phyloP scores from a whole-genome alignment of 2,797 vertebrate species.

The Carapus acus region DNA sequence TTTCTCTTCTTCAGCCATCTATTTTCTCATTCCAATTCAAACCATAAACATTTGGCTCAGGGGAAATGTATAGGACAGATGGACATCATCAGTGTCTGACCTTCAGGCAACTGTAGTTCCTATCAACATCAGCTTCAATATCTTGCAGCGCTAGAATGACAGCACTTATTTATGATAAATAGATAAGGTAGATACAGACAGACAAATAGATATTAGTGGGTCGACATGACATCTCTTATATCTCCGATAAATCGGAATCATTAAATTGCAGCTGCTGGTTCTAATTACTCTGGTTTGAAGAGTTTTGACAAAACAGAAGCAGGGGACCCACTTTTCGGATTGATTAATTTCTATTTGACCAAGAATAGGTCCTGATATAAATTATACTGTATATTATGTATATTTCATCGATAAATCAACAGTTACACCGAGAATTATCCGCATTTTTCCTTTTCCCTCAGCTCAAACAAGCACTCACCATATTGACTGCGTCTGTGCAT shows the following conservation, averaged over 20 bases:
- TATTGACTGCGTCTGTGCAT: too few species aligned
- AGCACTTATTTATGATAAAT: constrained; percentile 12
- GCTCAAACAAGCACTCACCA: too few species aligned
- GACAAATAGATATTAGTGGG: constrained; percentile 44
- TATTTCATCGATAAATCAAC: too few species aligned
- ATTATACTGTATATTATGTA: constrained; percentile 35
- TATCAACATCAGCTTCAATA: constrained; percentile 41
- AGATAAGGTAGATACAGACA: constrained; percentile 14
- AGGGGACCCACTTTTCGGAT: constrained; percentile 64
- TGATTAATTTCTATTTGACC: constrained; percentile 59
- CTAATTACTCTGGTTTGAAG: constrained; percentile 73
- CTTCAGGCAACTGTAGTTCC: constrained; percentile 59
- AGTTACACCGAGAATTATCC: too few species aligned
- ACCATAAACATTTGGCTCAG: constrained; percentile 53
- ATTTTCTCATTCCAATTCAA: constrained; percentile 52
- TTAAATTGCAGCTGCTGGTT: constrained; percentile 70
- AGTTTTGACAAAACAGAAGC: constrained; percentile 67
- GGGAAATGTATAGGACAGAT: constrained; percentile 61
- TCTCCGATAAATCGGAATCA: constrained; percentile 73
- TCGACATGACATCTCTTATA: constrained; percentile 57
- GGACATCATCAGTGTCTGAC: constrained; percentile 60
- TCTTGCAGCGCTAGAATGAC: constrained; percentile 42
- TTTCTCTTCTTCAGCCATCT: constrained; percentile 45
- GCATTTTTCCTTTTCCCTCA: too few species aligned
- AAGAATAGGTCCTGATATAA: constrained; percentile 42